Percentiles rank a stretch among this genome's conserved stretches.
Conservation (phyloP, 2,797 vertebrate species). For the Perodicticus potto region DNA sequence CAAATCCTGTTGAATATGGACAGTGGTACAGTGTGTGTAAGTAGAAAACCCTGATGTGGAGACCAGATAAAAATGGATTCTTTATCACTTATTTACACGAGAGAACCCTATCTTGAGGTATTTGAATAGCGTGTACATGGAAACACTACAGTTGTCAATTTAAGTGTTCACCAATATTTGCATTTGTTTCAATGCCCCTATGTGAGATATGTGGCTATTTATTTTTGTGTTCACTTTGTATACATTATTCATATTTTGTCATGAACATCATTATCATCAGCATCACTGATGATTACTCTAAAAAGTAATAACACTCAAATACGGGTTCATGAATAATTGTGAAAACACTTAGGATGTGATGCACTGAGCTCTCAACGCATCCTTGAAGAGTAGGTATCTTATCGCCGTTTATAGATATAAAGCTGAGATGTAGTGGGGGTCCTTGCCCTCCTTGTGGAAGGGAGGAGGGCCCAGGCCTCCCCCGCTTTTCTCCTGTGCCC, state of each 20-base stretch:
- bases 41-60: neutral
- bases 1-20: conserved; percentile 41
- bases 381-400: neutral
- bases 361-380: neutral
- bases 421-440: neutral
- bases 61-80: conserved; percentile 17
- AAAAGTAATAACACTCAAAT: conserved; percentile 45
- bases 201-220: conserved; percentile 36
- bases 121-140: neutral
- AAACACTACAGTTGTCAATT: neutral
- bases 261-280: conserved; percentile 56
- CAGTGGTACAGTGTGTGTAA: neutral
- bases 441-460: neutral
- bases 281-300: conserved; percentile 46
- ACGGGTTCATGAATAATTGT: neutral
- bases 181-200: neutral
- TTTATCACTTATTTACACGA: neutral
- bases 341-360: neutral
- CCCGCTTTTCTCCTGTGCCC: neutral
- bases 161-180: neutral
- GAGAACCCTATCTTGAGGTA: neutral
- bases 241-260: conserved; percentile 53
- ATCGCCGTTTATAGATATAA: neutral
- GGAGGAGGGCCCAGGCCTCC: neutral
- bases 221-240: conserved; percentile 43